Percentiles rank a stretch among this genome's conserved stretches.
phyloP scores from a whole-genome alignment of 2,888 invertebrate species.

The Nephrotoma appendiculata region DNA sequence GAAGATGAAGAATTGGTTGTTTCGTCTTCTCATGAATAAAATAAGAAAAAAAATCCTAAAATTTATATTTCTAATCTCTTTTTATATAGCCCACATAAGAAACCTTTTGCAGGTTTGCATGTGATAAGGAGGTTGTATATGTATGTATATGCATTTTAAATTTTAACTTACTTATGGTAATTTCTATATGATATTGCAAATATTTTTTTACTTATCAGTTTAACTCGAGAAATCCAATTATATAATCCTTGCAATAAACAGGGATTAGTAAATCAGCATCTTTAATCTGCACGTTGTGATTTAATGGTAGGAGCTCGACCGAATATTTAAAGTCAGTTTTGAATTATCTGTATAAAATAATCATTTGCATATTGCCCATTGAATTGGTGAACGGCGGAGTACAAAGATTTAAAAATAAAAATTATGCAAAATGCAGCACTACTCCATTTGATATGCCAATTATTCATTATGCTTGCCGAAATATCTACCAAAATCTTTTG shows the following conservation, averaged over 20 bases:
- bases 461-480: no score
- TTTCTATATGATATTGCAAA: background rate
- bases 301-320: no score
- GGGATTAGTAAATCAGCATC: background rate
- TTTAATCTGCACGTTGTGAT: background rate
- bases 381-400: no score
- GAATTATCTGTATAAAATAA: no score
- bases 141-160: background rate
- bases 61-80: background rate
- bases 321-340: background rate
- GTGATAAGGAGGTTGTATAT: background rate
- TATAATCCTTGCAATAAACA: background rate
- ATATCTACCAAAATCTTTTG: no score
- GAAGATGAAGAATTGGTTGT: background rate
- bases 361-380: background rate
- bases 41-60: background rate
- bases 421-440: no score
- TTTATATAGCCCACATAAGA: background rate
- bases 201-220: background rate
- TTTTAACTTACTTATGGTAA: background rate
- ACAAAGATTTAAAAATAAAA: no score
- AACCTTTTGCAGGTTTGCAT: background rate
- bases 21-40: background rate
- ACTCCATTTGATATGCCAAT: no score
- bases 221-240: background rate